These are phyloP conservation scores for Climacteris rufus DNA, from an alignment of 2,113 vertebrate species.

Conservation along the genomic window DNA sequence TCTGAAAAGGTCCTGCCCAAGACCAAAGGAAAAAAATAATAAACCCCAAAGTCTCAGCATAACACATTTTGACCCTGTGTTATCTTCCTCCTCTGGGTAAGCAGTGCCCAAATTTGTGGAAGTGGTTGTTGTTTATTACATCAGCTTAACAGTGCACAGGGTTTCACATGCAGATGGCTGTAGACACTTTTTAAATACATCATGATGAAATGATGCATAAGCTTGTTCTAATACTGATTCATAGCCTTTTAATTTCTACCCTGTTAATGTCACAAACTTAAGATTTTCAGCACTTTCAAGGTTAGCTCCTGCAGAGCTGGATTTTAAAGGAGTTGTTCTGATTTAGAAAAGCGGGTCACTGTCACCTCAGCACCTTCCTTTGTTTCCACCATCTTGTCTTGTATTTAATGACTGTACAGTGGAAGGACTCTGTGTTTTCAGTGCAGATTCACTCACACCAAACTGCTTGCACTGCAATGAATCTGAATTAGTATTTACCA, in stretches of 20 bases:
- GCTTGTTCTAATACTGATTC: neutral
- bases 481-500: neutral
- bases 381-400: neutral
- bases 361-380: neutral
- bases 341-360: neutral
- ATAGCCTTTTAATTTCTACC: neutral
- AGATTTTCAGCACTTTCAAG: neutral
- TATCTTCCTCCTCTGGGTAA: neutral
- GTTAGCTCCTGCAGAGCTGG: neutral
- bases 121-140: neutral
- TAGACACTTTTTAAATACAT: neutral
- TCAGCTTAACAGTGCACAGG: neutral
- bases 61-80: neutral
- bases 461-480: neutral
- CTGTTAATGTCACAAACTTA: neutral
- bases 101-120: neutral
- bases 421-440: neutral
- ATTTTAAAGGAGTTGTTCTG: neutral
- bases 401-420: neutral
- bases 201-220: neutral
- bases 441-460: neutral
- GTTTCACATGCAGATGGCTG: neutral
- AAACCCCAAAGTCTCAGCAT: neutral
- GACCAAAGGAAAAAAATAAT: neutral
- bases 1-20: neutral